Evolutionary conservation across 2,113 vertebrate genomes (phyloP), one percentile per base, ranked within the genome.

Genomic region (Origma solitaria): DNA sequence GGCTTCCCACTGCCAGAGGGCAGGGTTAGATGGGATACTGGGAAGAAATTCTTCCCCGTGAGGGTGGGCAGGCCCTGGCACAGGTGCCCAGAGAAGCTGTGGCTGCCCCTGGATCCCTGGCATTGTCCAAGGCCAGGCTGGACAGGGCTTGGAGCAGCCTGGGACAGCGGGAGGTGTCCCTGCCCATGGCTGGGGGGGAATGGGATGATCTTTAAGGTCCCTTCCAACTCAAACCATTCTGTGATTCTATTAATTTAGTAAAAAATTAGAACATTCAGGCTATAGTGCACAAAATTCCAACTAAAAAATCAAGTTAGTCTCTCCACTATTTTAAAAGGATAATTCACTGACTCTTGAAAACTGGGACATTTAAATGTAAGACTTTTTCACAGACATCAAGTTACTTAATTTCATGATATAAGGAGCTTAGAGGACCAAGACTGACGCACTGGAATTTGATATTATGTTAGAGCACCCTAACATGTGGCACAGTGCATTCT

Each of bases 401-500:
- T 37, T 51, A 79, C 16, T 85, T 47, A 14, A 70, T 54, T 47
- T 73, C 72, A 54, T 61, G 31, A 49, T 21, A 53, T 3, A 51
- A 2, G 13, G 24, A 17, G 10, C 40, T 92, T 9, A 35, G 69
- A 85, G 44, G 47, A 56, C 12, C 11, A 23, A 47, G 90, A 62
- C n/a, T 16, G 45, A 72, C n/a, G n/a, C 1, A 5, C 3, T 58
- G 13, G 37, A 50, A 66, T 58, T 20, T 62, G 42, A 0, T 18
- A 42, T 22, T 22, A 7, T 7, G 3, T 44, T n/a, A 44, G 37
- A 82, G 23, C 49, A 72, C 0, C 1, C 10, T n/a, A 37, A 17
- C 0, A 0, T 31, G 28, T n/a, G 47, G 8, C 45, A 76, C 42
- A 38, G 13, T 9, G 8, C 6, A 24, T 15, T 53, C 28, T 42